Evolutionary conservation across 2,113 vertebrate species (phyloP).

Genomic region (Mobula hypostoma): DNA sequence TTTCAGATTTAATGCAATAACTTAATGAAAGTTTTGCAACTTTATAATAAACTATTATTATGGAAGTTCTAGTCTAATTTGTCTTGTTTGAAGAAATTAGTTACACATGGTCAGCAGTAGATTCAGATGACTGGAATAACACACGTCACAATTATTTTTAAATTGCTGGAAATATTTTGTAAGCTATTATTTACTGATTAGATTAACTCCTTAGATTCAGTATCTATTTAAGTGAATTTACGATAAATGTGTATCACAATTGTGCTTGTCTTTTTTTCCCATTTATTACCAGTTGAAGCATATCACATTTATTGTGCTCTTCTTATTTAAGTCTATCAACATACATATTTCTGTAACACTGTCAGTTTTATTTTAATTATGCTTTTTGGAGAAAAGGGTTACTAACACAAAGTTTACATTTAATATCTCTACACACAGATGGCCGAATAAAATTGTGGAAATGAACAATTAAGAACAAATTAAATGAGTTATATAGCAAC

Average conservation of each 20-base stretch:
- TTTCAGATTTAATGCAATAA: background rate
- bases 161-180: background rate
- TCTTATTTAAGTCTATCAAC: background rate
- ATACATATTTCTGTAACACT: background rate
- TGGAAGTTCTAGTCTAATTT: background rate
- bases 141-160: background rate
- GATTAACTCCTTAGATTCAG: background rate
- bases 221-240: background rate
- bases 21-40: background rate
- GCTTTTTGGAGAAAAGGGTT: background rate
- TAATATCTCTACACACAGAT: background rate
- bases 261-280: background rate
- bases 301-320: background rate
- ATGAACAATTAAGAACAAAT: background rate
- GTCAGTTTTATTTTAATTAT: conserved; percentile 5
- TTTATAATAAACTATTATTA: background rate
- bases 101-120: background rate
- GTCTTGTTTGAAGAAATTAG: background rate
- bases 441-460: background rate
- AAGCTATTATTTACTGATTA: background rate
- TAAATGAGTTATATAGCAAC: background rate
- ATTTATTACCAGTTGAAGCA: conserved; percentile 15
- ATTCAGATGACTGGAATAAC: background rate
- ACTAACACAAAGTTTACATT: background rate
- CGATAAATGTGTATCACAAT: background rate